Evolutionary conservation across 2,888 invertebrate species (phyloP).

Genomic region (Sarcophaga subvicina): DNA sequence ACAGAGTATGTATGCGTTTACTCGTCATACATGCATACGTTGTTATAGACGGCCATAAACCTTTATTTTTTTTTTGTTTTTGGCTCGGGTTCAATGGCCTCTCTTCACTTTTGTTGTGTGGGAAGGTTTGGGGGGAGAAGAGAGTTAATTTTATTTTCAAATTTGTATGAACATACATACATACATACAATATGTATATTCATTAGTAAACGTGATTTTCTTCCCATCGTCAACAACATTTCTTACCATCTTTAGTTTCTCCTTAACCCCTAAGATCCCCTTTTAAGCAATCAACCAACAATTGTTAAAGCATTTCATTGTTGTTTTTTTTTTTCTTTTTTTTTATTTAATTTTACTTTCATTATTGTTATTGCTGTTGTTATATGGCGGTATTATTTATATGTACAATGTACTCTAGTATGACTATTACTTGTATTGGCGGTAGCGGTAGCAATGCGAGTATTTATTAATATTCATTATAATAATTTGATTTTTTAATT

Average conservation of each 20-base stretch:
- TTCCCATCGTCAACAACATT: conserved; percentile 26
- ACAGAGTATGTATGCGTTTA: background rate
- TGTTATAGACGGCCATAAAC: background rate
- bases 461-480: conserved; percentile 34
- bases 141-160: too few species aligned
- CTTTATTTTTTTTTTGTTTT: background rate
- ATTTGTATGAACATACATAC: too few species aligned
- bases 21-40: background rate
- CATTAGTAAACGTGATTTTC: conserved; percentile 53
- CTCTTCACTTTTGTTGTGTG: conserved; percentile 63
- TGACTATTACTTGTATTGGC: background rate
- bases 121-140: too few species aligned
- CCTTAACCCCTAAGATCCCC: background rate
- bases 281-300: background rate
- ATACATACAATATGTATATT: background rate
- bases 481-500: conserved; percentile 5
- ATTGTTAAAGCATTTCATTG: conserved; percentile 2
- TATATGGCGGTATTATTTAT: background rate
- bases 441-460: background rate
- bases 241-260: conserved; percentile 15
- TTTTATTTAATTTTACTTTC: conserved; percentile 25
- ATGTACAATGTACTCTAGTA: background rate
- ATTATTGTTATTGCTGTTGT: conserved; percentile 27
- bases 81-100: conserved; percentile 60
- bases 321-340: conserved; percentile 17